A percentile compares a stretch with the other conserved stretches of the same genome.
These are phyloP conservation scores for Passer montanus DNA, from an alignment of 2,113 vertebrate species.

Conservation along the genomic window DNA sequence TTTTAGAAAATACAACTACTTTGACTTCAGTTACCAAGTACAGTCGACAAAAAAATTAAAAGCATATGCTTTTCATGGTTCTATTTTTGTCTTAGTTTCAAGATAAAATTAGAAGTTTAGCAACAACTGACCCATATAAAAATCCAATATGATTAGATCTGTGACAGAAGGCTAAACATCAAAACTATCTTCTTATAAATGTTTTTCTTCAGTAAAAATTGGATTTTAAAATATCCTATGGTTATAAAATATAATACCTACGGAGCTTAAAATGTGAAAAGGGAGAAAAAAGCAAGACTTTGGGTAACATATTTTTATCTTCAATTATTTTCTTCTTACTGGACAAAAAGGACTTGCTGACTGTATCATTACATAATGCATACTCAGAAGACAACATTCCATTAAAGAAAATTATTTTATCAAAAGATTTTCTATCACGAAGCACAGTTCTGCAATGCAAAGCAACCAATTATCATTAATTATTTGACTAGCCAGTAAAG, in stretches of 20 bases:
- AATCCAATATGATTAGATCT: background rate
- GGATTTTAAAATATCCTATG: background rate
- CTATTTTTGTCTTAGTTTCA: background rate
- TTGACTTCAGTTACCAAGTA: background rate
- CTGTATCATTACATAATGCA: background rate
- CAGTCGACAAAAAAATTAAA: background rate
- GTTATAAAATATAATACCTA: background rate
- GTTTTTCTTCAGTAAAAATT: background rate
- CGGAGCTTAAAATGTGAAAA: background rate
- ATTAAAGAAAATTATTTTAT: constrained; percentile 7
- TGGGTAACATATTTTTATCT: background rate
- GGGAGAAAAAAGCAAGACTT: background rate
- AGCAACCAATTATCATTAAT: constrained; percentile 49
- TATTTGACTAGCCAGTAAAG: constrained; percentile 3
- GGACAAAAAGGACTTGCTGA: background rate
- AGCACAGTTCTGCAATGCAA: background rate
- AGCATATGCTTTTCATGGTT: background rate
- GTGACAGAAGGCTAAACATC: constrained; percentile 10
- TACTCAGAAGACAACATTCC: background rate
- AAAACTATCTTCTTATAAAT: background rate
- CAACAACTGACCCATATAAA: background rate
- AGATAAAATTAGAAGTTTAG: background rate
- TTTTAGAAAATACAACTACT: background rate
- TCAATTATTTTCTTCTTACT: background rate
- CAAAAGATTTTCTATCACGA: background rate